These are phyloP conservation scores for Chrosomus eos DNA, from an alignment of 2,797 vertebrate species.

Conservation along the genomic window DNA sequence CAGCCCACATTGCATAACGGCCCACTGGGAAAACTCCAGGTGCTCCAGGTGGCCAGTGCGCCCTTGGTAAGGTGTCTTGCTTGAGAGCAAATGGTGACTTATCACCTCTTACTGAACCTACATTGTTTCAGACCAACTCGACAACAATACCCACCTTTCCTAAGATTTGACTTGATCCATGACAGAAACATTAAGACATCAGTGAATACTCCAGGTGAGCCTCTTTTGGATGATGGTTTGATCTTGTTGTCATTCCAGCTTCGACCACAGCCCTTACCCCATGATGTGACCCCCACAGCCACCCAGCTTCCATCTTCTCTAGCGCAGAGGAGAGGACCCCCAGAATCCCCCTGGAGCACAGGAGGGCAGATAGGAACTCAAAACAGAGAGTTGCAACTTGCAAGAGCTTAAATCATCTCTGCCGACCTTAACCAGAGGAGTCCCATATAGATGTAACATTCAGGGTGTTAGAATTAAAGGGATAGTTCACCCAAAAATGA, in stretches of 20 bases:
- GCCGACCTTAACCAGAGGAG: not conserved
- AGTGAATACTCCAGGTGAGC: constrained; percentile 89
- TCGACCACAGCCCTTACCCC: constrained; percentile 88
- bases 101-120: not conserved
- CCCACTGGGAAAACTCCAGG: not conserved
- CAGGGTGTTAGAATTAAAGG: not conserved
- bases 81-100: not conserved
- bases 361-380: not conserved
- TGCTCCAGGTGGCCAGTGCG: not conserved
- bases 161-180: constrained; percentile 81
- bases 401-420: not conserved
- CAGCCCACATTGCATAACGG: not conserved
- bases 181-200: constrained; percentile 79
- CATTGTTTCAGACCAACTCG: not conserved
- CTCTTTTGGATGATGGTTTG: constrained; percentile 70
- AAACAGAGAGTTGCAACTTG: not conserved
- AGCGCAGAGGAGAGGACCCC: constrained; percentile 84
- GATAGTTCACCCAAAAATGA: no score
- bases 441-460: not conserved
- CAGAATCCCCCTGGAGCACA: constrained; percentile 85
- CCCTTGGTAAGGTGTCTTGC: not conserved
- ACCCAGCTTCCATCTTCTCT: constrained; percentile 77
- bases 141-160: constrained; percentile 65
- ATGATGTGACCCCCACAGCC: constrained; percentile 84
- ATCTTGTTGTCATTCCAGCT: constrained; percentile 80